These are phyloP conservation scores for Agapornis canus DNA, from an alignment of 2,797 vertebrate genomes.

Conservation along the genomic window DNA sequence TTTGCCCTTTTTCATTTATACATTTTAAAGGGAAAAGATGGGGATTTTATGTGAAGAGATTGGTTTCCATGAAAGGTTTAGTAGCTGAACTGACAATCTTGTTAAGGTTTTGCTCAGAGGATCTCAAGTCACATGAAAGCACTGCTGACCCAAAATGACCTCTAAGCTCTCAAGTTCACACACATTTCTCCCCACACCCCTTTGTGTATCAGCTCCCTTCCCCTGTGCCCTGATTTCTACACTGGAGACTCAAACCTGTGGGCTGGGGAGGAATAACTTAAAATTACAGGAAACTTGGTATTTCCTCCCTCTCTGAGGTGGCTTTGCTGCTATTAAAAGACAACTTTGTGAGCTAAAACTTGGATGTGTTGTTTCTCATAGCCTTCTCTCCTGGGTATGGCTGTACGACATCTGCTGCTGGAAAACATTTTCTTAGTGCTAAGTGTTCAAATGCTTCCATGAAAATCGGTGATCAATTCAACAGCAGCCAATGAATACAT, in stretches of 20 bases:
- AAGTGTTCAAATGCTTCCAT: neutral
- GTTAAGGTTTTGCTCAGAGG: neutral
- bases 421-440: neutral
- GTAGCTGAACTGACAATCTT: neutral
- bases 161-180: neutral
- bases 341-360: neutral
- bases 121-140: neutral
- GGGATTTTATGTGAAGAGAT: neutral
- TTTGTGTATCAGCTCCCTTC: neutral
- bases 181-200: neutral
- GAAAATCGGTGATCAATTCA: neutral
- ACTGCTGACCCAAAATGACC: neutral
- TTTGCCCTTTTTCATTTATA: neutral
- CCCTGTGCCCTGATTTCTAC: neutral
- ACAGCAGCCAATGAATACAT: neutral
- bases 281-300: neutral
- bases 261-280: neutral
- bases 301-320: neutral
- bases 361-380: neutral
- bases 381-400: neutral
- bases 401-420: neutral
- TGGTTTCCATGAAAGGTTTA: neutral
- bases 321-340: neutral
- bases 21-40: neutral
- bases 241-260: fast-evolving